Conservation (phyloP, 1,140 invertebrate species). For the Caenorhabditis briggsae region DNA sequence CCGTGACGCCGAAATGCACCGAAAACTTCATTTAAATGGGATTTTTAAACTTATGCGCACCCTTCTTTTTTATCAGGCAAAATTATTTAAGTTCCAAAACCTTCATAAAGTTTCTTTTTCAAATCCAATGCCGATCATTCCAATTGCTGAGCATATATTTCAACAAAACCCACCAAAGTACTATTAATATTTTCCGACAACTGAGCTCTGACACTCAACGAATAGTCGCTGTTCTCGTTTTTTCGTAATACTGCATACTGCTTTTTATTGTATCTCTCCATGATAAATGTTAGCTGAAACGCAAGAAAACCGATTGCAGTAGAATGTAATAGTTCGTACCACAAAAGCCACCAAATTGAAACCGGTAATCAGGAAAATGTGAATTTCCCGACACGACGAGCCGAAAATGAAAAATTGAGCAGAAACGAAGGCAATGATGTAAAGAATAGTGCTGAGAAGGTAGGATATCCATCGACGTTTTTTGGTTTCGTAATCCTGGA, state of each 20-base stretch:
- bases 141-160: too few species aligned
- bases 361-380: constrained; percentile 25
- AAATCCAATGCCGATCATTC: too few species aligned
- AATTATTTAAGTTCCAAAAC: too few species aligned
- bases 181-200: constrained; percentile 26
- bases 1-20: too few species aligned
- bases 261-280: constrained; percentile 34
- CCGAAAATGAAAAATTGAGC: constrained; percentile 36
- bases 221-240: not conserved
- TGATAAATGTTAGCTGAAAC: constrained; percentile 31
- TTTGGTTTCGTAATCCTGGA: constrained; percentile 16
- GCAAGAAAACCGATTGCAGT: not conserved
- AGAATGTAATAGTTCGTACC: not conserved
- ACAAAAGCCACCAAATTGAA: constrained; percentile 34
- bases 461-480: constrained; percentile 30
- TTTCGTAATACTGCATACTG: not conserved
- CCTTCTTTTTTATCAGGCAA: too few species aligned
- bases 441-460: not conserved
- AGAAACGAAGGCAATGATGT: constrained; percentile 10
- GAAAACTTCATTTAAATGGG: too few species aligned
- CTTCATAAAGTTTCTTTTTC: too few species aligned
- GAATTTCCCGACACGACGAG: not conserved
- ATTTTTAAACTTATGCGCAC: too few species aligned
- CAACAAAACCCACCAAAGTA: constrained; percentile 21
- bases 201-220: constrained; percentile 33